These are phyloP conservation scores for Drosophila parthenogenetica DNA, from an alignment of 2,888 invertebrate species.

Conservation along the genomic window DNA sequence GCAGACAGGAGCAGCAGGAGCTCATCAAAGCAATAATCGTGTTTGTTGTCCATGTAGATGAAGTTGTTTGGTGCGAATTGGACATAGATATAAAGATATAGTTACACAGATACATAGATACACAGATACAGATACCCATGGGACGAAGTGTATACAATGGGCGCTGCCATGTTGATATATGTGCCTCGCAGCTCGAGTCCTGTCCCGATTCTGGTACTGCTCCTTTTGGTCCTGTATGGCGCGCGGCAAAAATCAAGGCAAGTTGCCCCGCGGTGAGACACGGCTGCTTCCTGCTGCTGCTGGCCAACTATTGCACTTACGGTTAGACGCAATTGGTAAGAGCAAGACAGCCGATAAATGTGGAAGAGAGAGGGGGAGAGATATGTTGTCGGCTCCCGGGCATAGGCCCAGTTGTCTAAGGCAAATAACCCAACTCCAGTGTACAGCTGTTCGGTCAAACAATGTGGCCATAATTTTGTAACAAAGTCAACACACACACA, in stretches of 20 bases:
- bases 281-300: conserved; percentile 64
- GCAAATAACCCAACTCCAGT: conserved; percentile 2
- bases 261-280: conserved; percentile 69
- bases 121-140: conserved; percentile 42
- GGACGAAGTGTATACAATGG: conserved; percentile 59
- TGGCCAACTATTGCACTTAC: conserved; percentile 57
- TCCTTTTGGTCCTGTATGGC: conserved; percentile 48
- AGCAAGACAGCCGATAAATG: background rate
- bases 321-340: conserved; percentile 49
- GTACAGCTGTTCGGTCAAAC: conserved; percentile 68
- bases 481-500: conserved; percentile 37
- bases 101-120: conserved; percentile 14
- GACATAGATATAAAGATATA: conserved; percentile 29
- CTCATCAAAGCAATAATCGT: conserved; percentile 82
- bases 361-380: background rate
- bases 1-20: conserved; percentile 83
- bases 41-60: conserved; percentile 63
- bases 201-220: background rate
- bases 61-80: conserved; percentile 72
- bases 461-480: conserved; percentile 71
- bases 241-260: conserved; percentile 76
- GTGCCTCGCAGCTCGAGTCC: conserved; percentile 35
- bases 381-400: conserved; percentile 17
- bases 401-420: conserved; percentile 8
- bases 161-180: conserved; percentile 65